Evolutionary conservation across 2,113 vertebrate genomes (phyloP).

Genomic region (Eira barbara): DNA sequence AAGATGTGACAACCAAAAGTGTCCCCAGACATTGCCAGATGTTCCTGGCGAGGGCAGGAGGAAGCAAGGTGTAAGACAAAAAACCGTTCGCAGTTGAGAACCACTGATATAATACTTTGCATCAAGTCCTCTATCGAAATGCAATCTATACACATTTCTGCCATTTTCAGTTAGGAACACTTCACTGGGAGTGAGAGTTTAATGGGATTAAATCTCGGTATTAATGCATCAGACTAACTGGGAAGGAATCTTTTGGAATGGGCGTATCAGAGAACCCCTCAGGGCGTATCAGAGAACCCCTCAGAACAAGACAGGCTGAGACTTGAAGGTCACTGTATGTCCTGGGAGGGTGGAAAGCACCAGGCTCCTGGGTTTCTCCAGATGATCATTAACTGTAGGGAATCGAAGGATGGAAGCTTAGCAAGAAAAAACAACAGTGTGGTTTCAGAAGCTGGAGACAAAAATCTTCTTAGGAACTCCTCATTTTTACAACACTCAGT

Average conservation of each 20-base stretch:
- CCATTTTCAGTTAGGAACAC: not conserved
- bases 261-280: not conserved
- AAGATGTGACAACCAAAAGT: not conserved
- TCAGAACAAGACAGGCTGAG: not conserved
- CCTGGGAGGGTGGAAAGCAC: not conserved
- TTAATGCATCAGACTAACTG: not conserved
- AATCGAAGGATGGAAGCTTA: not conserved
- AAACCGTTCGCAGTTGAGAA: not conserved
- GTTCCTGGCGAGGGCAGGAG: fast-evolving
- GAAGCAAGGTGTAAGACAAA: not conserved
- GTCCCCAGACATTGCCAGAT: not conserved
- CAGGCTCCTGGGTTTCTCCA: not conserved
- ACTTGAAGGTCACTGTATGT: not conserved
- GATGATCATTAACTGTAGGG: not conserved
- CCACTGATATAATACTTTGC: not conserved
- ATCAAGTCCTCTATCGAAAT: not conserved
- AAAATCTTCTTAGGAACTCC: not conserved
- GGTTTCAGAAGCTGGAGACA: slow-evolving; percentile 12
- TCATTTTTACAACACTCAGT: slow-evolving; percentile 13
- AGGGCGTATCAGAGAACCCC: not conserved
- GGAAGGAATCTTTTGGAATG: not conserved
- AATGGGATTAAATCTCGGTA: not conserved
- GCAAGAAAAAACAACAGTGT: not conserved
- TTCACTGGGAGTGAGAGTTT: not conserved
- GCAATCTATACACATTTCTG: not conserved